These are phyloP conservation scores for Dioctria linearis DNA, from an alignment of 2,888 invertebrate genomes.

Conservation along the genomic window DNA sequence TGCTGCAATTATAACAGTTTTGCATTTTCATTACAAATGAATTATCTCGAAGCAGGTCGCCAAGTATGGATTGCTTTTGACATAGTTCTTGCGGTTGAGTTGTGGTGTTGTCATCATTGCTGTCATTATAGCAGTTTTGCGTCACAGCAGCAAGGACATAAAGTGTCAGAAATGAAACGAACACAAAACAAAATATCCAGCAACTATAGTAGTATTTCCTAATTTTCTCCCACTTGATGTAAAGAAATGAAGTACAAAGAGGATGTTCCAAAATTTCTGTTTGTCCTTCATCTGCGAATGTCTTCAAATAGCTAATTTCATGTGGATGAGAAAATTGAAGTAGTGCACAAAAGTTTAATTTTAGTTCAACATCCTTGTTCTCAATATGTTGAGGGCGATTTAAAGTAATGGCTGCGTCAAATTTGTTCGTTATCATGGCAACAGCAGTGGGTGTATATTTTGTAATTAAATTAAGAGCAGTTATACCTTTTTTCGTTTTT, in stretches of 20 bases:
- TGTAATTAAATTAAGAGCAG: conserved; percentile 87
- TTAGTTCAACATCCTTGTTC: conserved; percentile 85
- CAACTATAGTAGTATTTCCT: conserved; percentile 88
- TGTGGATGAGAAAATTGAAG: conserved; percentile 87
- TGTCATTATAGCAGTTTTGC: too few species aligned
- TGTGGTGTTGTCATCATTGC: too few species aligned
- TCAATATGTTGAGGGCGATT: conserved; percentile 84
- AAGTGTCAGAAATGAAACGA: conserved; percentile 84
- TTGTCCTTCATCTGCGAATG: conserved; percentile 90
- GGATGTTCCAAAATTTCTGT: conserved; percentile 90
- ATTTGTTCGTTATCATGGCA: conserved; percentile 85
- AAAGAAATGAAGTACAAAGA: conserved; percentile 87
- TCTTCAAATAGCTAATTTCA: conserved; percentile 89
- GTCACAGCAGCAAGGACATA: conserved; percentile 87
- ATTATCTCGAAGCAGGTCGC: too few species aligned
- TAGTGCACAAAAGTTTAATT: conserved; percentile 86
- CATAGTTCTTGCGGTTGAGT: too few species aligned
- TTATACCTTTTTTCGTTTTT: conserved; percentile 88
- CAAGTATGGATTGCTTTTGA: too few species aligned
- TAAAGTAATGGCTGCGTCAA: conserved; percentile 85
- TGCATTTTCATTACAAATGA: too few species aligned
- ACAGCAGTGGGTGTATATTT: conserved; percentile 89
- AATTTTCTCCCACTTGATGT: conserved; percentile 93
- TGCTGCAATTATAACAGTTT: too few species aligned
- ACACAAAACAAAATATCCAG: conserved; percentile 83